Evolutionary conservation across 2,797 vertebrate genomes (phyloP).

Genomic region (Jordanella pulchra): DNA sequence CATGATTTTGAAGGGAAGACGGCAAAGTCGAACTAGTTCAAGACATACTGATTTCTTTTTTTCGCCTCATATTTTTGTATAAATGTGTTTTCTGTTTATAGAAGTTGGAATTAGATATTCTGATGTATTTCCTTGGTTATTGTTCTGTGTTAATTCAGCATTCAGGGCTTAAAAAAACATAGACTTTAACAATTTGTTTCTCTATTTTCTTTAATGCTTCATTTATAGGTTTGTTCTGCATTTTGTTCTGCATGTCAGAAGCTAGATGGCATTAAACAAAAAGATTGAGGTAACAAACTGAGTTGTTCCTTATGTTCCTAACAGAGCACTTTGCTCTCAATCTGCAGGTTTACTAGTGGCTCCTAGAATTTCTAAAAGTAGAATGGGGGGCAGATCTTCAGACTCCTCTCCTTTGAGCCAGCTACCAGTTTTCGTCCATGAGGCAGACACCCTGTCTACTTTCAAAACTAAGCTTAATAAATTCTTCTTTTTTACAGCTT

Average conservation of each 20-base stretch:
- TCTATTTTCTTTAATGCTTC: neutral
- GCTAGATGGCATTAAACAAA: neutral
- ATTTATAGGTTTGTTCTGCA: neutral
- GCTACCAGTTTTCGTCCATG: too few species aligned
- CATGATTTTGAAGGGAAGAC: slow-evolving; percentile 7
- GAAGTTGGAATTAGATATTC: neutral
- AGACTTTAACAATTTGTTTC: neutral
- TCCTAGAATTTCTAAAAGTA: too few species aligned
- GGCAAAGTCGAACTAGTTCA: neutral
- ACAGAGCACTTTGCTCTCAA: too few species aligned
- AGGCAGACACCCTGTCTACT: too few species aligned
- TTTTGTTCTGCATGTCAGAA: neutral
- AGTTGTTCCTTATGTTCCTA: too few species aligned
- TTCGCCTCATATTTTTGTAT: too few species aligned
- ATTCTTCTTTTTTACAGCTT: too few species aligned
- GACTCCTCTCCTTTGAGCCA: too few species aligned
- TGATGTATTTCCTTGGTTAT: neutral
- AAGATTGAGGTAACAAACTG: neutral
- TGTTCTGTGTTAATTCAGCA: neutral
- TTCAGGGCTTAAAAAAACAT: neutral
- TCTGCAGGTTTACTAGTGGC: too few species aligned
- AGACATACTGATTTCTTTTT: neutral
- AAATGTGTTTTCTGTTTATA: neutral
- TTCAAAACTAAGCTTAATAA: too few species aligned
- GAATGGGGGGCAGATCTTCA: too few species aligned